Percentiles rank a stretch among this genome's conserved stretches.
These are phyloP conservation scores for Rhorus exstirpatorius DNA, from an alignment of 2,888 invertebrate genomes.

Conservation along the genomic window DNA sequence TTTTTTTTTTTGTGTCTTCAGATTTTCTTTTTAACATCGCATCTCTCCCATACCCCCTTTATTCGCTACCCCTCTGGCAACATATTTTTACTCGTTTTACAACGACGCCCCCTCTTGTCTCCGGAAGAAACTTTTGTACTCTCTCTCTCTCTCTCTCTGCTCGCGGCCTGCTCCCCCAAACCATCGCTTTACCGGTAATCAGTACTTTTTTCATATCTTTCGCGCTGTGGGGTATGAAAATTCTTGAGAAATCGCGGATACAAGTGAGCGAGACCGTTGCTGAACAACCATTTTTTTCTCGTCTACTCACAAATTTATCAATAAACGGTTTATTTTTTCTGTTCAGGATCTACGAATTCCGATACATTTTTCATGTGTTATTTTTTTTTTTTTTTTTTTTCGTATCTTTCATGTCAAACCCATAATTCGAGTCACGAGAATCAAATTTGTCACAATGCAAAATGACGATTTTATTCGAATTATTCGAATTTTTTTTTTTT, in stretches of 20 bases:
- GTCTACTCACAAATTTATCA: background rate
- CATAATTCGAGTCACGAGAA: too few species aligned
- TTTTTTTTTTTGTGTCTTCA: conserved; percentile 45
- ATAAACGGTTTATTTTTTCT: background rate
- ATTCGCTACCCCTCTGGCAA: background rate
- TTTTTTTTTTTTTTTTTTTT: too few species aligned
- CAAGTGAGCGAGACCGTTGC: conserved; percentile 1
- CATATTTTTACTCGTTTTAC: conserved; percentile 60
- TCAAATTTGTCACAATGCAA: too few species aligned
- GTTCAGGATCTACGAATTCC: too few species aligned
- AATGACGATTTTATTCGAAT: too few species aligned
- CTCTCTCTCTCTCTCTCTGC: background rate
- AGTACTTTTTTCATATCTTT: conserved; percentile 16
- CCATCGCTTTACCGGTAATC: conserved; percentile 2
- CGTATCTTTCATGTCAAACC: too few species aligned
- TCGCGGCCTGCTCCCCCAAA: background rate
- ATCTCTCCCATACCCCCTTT: conserved; percentile 12
- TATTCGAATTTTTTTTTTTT: too few species aligned
- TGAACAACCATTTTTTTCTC: conserved; percentile 18
- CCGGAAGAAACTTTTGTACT: conserved; percentile 55
- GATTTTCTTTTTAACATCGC: conserved; percentile 65
- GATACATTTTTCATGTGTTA: too few species aligned
- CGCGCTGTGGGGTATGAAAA: background rate
- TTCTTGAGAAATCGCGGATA: background rate
- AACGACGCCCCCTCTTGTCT: conserved; percentile 45